These are phyloP conservation scores for Corapipo altera DNA, from an alignment of 2,113 vertebrate species.

Conservation along the genomic window DNA sequence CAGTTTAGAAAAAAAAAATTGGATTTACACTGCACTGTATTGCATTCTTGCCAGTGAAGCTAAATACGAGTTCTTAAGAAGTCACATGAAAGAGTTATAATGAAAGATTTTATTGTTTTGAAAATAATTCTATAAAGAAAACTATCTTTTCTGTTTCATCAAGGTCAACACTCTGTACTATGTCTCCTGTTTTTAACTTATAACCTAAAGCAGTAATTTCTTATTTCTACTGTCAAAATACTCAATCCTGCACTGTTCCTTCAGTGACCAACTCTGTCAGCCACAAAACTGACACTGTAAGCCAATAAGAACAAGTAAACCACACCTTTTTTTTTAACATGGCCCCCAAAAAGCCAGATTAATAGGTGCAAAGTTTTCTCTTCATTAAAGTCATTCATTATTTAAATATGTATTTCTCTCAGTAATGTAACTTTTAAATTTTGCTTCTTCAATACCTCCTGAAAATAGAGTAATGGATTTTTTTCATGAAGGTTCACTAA, in stretches of 20 bases:
- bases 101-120: not conserved
- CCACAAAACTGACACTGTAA: not conserved
- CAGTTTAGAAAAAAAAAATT: not conserved
- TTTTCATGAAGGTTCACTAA: conserved; percentile 27
- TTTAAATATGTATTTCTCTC: not conserved
- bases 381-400: not conserved
- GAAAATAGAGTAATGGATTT: conserved; percentile 31
- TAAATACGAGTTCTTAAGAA: not conserved
- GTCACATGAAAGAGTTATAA: not conserved
- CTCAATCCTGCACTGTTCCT: not conserved
- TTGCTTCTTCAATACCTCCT: not conserved
- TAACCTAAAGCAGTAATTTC: not conserved
- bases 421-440: not conserved
- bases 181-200: not conserved
- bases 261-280: not conserved
- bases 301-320: not conserved
- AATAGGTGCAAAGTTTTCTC: not conserved
- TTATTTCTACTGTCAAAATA: not conserved
- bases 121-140: not conserved
- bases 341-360: rapidly evolving
- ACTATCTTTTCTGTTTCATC: not conserved
- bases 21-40: not conserved
- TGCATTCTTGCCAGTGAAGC: not conserved
- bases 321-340: not conserved
- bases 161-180: not conserved